These are phyloP conservation scores for Cardinalis cardinalis DNA, from an alignment of 2,113 vertebrate species.

Conservation along the genomic window DNA sequence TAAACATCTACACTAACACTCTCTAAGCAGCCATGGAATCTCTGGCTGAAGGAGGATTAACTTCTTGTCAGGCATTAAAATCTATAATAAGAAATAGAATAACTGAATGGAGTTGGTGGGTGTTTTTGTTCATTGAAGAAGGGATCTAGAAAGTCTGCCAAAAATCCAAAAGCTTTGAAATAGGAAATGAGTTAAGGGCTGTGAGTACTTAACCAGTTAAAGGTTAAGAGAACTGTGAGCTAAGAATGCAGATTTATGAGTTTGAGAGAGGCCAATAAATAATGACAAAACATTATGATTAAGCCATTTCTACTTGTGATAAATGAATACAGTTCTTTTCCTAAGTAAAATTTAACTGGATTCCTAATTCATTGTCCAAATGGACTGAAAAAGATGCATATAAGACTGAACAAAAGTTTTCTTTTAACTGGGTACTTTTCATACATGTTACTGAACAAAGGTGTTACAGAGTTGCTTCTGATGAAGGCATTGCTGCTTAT, in stretches of 20 bases:
- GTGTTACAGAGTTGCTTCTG: background rate
- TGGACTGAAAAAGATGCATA: background rate
- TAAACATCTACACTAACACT: background rate
- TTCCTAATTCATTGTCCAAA: background rate
- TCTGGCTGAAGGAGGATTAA: background rate
- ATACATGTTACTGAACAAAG: background rate
- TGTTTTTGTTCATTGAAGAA: background rate
- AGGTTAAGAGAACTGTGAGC: background rate
- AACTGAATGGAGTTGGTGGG: background rate
- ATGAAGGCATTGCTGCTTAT: background rate
- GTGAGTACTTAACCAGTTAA: background rate
- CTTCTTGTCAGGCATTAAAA: conserved; percentile 3
- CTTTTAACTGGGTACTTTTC: background rate
- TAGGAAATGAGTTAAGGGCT: background rate
- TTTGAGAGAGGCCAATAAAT: background rate
- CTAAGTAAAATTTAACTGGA: background rate
- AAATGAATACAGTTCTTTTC: background rate
- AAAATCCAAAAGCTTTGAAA: background rate
- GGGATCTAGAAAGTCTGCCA: background rate
- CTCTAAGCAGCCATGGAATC: background rate
- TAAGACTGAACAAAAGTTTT: background rate
- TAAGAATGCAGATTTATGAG: background rate
- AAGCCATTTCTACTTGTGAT: background rate
- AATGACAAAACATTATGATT: background rate
- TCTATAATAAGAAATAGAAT: background rate